These are phyloP conservation scores for Erinaceus europaeus DNA, from an alignment of 2,113 vertebrate genomes.

Conservation along the genomic window DNA sequence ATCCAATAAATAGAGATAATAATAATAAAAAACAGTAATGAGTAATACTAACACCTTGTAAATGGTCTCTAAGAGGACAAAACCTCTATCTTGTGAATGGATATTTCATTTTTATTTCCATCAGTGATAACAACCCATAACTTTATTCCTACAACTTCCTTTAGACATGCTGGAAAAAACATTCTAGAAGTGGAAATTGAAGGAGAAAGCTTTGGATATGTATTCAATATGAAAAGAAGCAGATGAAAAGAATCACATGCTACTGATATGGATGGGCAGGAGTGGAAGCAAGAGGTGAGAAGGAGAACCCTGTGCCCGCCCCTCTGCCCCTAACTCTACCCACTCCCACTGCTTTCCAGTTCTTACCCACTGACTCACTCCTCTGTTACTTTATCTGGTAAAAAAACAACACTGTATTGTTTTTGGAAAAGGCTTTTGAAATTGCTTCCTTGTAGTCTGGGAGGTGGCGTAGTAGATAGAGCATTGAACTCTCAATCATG, in stretches of 20 bases:
- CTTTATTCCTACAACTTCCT: background rate
- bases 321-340: background rate
- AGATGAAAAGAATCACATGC: background rate
- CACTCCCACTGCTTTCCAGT: rapidly evolving
- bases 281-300: background rate
- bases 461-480: no score
- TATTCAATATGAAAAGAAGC: background rate
- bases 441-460: no score
- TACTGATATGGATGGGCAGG: rapidly evolving
- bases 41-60: background rate
- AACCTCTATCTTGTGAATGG: background rate
- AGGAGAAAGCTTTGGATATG: background rate
- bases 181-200: background rate
- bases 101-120: background rate
- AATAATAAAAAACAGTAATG: background rate
- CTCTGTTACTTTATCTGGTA: no score
- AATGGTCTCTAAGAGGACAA: background rate
- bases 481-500: no score
- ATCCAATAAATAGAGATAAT: no score
- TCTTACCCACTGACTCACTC: background rate
- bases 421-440: no score
- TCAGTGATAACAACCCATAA: background rate
- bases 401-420: no score
- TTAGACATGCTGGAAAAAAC: background rate
- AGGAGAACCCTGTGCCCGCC: no score